Evolutionary conservation across 2,888 invertebrate species (phyloP), one percentile per base, ranked within the genome.

Genomic region (Falcaria lacertinaria): DNA sequence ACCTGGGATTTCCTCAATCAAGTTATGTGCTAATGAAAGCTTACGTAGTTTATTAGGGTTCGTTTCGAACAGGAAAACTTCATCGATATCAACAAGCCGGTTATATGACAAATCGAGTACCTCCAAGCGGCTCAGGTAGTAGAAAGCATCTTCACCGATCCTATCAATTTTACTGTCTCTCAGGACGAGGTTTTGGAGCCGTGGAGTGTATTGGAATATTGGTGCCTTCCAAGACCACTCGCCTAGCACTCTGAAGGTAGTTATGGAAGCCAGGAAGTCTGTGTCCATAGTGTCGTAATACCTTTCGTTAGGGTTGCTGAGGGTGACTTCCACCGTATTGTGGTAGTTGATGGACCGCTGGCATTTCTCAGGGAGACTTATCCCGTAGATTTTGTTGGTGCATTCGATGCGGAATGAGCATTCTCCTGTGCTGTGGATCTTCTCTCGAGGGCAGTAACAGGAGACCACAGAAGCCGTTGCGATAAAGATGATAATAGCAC

Each of bases 21-120:
- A 46, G 40, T 89, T 89, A 34, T 69, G 47, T 0, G 81, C 69
- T 0, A 88, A 54, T 1, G 63, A 64, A 1, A 89, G 45, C 19
- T 51, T 70, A 28, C 39, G 67, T 1, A 89, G 54, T 49, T 60
- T 77, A 38, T 71, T 80, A 0, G 76, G 73, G n/a, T 61, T 52
- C 0, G 40, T 56, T 44, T 80, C 72, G 34, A 88, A 84, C 33
- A 55, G 50, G 28, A 88, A 85, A 2, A 87, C 47, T 3, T 74
- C 61, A 16, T 64, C 57, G 1, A 89, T 62, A 6, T 75, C 58
- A 0, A 49, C 50, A 11, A 89, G 52, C 14, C 42, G 56, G 44
- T 88, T 89, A 19, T 66, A 50, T 0, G 86, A 81, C 6, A 89
- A 50, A 56, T 83, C 74, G 0, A 88, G 43, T 2, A 39, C 56